These are phyloP conservation scores for Brachionus sp. DNA, from an alignment of 1,140 invertebrate species.

Conservation along the genomic window DNA sequence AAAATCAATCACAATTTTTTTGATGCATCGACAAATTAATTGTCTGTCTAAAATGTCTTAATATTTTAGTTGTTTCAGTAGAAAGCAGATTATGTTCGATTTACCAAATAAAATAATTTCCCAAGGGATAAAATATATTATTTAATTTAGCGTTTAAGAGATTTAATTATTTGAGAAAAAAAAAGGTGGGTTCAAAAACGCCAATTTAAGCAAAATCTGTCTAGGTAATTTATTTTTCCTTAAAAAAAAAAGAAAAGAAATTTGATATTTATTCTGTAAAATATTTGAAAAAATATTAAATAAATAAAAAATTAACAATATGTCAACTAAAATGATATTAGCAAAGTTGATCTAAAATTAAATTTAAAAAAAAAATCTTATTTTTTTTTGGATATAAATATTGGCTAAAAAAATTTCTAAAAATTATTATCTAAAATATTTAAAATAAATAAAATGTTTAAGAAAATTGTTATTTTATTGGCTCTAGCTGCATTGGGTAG, in stretches of 20 bases:
- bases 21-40: background rate
- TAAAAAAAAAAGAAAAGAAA: background rate
- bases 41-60: background rate
- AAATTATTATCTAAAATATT: background rate
- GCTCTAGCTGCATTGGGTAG: background rate
- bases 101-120: background rate
- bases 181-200: background rate
- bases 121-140: too few relatives aligned
- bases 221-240: background rate
- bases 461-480: background rate
- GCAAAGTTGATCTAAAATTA: background rate
- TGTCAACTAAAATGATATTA: background rate
- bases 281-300: background rate
- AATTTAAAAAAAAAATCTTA: background rate
- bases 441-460: background rate
- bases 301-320: background rate
- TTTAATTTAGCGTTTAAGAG: background rate
- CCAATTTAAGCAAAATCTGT: background rate
- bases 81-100: background rate
- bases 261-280: background rate
- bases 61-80: background rate
- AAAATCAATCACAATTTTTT: background rate
- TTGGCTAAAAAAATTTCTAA: background rate
- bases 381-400: background rate
- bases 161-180: background rate